Evolutionary conservation across 2,888 invertebrate species (phyloP).

Genomic region (Habroteleia sp.): DNA sequence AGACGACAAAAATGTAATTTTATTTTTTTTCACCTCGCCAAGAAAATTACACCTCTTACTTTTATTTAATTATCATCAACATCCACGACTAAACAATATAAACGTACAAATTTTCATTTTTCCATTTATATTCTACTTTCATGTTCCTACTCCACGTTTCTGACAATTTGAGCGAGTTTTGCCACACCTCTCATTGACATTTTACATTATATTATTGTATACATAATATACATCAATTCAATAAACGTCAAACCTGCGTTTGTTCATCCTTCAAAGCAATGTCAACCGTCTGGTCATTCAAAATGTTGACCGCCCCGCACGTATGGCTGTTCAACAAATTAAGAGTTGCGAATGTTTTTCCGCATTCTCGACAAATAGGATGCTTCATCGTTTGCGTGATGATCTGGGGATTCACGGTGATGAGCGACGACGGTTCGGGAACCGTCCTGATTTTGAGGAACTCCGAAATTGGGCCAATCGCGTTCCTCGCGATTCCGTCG

Average conservation of each 20-base stretch:
- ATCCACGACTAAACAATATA: too few species aligned
- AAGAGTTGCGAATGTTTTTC: conserved; percentile 74
- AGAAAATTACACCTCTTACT: too few species aligned
- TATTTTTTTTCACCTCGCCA: neutral
- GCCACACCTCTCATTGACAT: too few species aligned
- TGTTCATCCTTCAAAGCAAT: conserved; percentile 64
- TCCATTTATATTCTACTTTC: too few species aligned
- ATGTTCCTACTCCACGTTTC: too few species aligned
- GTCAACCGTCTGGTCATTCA: conserved; percentile 71
- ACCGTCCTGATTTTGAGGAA: conserved; percentile 77
- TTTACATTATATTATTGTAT: too few species aligned
- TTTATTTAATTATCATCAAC: too few species aligned
- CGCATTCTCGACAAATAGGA: conserved; percentile 77
- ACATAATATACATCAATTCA: too few species aligned
- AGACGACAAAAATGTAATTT: too few species aligned
- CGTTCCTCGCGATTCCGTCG: conserved; percentile 74
- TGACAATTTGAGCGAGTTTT: too few species aligned
- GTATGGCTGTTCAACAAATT: conserved; percentile 75
- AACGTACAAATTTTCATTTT: too few species aligned
- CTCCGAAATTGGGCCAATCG: conserved; percentile 79
- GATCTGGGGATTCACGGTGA: conserved; percentile 77
- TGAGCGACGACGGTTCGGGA: conserved; percentile 73
- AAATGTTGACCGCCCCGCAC: conserved; percentile 68
- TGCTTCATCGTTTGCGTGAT: conserved; percentile 73
- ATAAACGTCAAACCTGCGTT: conserved; percentile 55